These are phyloP conservation scores for Leptura quadrifasciata DNA, from an alignment of 2,888 invertebrate genomes.

Conservation along the genomic window DNA sequence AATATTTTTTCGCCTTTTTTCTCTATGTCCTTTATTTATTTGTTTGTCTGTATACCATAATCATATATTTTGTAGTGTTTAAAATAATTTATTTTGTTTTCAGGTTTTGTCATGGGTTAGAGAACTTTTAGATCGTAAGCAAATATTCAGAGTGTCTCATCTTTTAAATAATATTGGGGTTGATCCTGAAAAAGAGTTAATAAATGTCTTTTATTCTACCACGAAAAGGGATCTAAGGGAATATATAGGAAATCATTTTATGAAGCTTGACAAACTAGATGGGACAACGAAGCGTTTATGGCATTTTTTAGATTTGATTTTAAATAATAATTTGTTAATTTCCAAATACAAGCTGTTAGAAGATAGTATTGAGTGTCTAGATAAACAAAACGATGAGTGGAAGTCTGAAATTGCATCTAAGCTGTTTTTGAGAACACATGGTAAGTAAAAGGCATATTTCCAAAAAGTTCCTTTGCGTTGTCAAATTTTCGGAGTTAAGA, in stretches of 20 bases:
- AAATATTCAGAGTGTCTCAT: slow-evolving; percentile 81
- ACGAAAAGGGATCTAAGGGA: slow-evolving; percentile 78
- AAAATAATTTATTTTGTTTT: slow-evolving; percentile 51
- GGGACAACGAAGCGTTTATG: slow-evolving; percentile 70
- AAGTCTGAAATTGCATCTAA: slow-evolving; percentile 77
- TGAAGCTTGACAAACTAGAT: slow-evolving; percentile 73
- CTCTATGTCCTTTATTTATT: too few species aligned
- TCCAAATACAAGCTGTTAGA: slow-evolving; percentile 52
- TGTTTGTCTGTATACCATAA: neutral
- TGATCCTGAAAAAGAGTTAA: slow-evolving; percentile 77
- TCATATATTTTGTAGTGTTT: slow-evolving; percentile 25
- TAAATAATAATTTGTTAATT: slow-evolving; percentile 55
- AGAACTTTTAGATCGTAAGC: slow-evolving; percentile 78
- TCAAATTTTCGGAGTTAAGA: too few species aligned
- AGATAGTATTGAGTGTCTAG: slow-evolving; percentile 60
- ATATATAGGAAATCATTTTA: slow-evolving; percentile 81
- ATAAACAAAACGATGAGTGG: slow-evolving; percentile 75
- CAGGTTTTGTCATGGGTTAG: slow-evolving; percentile 80
- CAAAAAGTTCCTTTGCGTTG: too few species aligned
- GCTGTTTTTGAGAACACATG: slow-evolving; percentile 77
- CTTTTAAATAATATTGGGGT: slow-evolving; percentile 79
- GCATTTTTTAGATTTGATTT: slow-evolving; percentile 70
- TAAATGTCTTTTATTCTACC: slow-evolving; percentile 77
- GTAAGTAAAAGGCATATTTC: slow-evolving; percentile 70
- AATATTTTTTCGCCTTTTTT: too few species aligned